Conservation (phyloP, 2,888 invertebrate species). For the Magallana nippona region DNA sequence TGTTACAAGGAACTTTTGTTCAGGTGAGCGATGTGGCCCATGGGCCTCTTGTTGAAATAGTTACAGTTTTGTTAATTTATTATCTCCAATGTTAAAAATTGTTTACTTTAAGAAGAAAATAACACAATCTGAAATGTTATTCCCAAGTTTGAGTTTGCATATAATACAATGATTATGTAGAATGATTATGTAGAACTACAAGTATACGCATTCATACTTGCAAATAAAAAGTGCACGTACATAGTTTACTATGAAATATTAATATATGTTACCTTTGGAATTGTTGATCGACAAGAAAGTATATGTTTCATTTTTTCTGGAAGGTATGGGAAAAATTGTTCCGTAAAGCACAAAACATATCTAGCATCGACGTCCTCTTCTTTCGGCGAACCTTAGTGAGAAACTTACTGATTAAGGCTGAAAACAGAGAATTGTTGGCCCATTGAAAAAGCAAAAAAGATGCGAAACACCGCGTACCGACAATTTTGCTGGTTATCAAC, state of each 20-base stretch:
- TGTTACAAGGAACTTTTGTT: no score
- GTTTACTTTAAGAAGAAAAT: no score
- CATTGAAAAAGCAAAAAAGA: background rate
- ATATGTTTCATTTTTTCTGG: slow-evolving; percentile 38
- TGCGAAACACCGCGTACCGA: slow-evolving; percentile 18
- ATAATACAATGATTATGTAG: background rate
- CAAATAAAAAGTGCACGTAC: background rate
- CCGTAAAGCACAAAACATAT: slow-evolving; percentile 42
- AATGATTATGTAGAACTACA: background rate
- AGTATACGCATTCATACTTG: background rate
- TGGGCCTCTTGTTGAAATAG: no score
- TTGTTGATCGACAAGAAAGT: slow-evolving; percentile 34
- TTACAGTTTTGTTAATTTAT: no score
- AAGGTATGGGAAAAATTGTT: slow-evolving; percentile 44
- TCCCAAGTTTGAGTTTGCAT: no score
- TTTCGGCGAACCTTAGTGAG: slow-evolving; percentile 36
- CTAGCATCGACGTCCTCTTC: slow-evolving; percentile 28
- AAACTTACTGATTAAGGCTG: background rate
- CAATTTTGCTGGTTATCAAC: slow-evolving; percentile 28
- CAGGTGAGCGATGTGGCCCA: no score
- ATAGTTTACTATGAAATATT: background rate
- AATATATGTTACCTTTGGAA: slow-evolving; percentile 36
- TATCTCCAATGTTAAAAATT: no score
- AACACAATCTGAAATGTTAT: no score
- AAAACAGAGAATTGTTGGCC: no score